Conservation (phyloP, 1,140 invertebrate species). For the Hylaeus volcanicus region DNA sequence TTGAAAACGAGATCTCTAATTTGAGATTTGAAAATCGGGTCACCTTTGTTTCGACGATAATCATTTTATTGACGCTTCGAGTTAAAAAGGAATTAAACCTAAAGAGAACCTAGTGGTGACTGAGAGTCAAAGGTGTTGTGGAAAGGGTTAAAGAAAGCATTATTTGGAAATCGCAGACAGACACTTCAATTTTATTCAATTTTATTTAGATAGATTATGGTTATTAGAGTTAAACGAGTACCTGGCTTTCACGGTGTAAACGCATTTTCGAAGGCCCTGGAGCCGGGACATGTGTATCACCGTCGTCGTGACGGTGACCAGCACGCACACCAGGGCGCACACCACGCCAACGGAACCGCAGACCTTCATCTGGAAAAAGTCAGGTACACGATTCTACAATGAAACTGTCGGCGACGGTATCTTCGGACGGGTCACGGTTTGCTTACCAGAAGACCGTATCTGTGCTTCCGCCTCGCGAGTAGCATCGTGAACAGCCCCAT, state of each 20-base stretch:
- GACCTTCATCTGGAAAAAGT: conserved; percentile 87
- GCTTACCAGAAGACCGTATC: conserved; percentile 92
- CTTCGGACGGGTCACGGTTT: not conserved
- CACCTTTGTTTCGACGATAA: too few species aligned
- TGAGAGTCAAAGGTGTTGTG: too few species aligned
- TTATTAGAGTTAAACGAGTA: conserved; percentile 38
- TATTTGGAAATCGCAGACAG: too few species aligned
- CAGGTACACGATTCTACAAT: not conserved
- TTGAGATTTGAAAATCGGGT: too few species aligned
- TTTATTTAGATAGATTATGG: too few species aligned
- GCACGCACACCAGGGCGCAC: conserved; percentile 90
- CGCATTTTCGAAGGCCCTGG: conserved; percentile 92
- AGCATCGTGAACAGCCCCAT: conserved; percentile 93
- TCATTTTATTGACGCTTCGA: too few species aligned
- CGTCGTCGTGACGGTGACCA: conserved; percentile 94
- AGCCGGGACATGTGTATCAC: conserved; percentile 96
- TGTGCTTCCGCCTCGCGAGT: conserved; percentile 89
- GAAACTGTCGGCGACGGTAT: conserved; percentile 23
- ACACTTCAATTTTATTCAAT: too few species aligned
- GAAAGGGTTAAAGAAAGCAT: too few species aligned
- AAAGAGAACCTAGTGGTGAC: too few species aligned
- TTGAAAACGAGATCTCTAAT: too few species aligned
- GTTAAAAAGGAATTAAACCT: too few species aligned
- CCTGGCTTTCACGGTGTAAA: conserved; percentile 85
- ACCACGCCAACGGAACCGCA: conserved; percentile 91